phyloP scores from a whole-genome alignment of 2,888 invertebrate genomes.

The Meliscaeva auricollis region DNA sequence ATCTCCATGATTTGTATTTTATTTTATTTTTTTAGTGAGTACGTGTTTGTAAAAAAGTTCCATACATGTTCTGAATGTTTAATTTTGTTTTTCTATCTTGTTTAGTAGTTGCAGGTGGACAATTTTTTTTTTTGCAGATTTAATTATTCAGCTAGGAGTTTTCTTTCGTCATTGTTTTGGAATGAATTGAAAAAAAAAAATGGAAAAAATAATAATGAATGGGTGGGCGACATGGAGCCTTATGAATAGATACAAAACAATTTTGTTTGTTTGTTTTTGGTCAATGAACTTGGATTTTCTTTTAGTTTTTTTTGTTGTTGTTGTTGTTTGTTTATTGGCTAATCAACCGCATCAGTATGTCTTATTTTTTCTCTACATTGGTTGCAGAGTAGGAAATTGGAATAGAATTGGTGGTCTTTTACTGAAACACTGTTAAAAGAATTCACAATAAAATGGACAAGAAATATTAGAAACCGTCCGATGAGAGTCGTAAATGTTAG shows the following conservation, averaged over 20 bases:
- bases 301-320: neutral
- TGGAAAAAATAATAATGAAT: slow-evolving; percentile 41
- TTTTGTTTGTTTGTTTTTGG: neutral
- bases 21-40: neutral
- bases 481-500: too few species aligned
- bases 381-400: too few species aligned
- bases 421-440: too few species aligned
- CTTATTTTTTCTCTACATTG: too few species aligned
- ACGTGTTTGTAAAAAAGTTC: slow-evolving; percentile 11
- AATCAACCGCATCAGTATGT: neutral
- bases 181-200: slow-evolving; percentile 49
- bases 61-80: slow-evolving; percentile 32
- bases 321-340: neutral
- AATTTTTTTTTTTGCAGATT: slow-evolving; percentile 29
- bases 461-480: too few species aligned
- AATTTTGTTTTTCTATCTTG: neutral
- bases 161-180: slow-evolving; percentile 53
- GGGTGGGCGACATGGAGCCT: slow-evolving; percentile 13
- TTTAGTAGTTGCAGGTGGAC: slow-evolving; percentile 28
- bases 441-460: too few species aligned
- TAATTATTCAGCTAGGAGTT: slow-evolving; percentile 59
- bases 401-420: too few species aligned
- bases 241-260: neutral
- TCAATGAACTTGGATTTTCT: slow-evolving; percentile 8
- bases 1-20: neutral